Percentiles rank a stretch among this genome's conserved stretches.
These are phyloP conservation scores for Phasianus colchicus DNA, from an alignment of 2,113 vertebrate genomes.

Conservation along the genomic window DNA sequence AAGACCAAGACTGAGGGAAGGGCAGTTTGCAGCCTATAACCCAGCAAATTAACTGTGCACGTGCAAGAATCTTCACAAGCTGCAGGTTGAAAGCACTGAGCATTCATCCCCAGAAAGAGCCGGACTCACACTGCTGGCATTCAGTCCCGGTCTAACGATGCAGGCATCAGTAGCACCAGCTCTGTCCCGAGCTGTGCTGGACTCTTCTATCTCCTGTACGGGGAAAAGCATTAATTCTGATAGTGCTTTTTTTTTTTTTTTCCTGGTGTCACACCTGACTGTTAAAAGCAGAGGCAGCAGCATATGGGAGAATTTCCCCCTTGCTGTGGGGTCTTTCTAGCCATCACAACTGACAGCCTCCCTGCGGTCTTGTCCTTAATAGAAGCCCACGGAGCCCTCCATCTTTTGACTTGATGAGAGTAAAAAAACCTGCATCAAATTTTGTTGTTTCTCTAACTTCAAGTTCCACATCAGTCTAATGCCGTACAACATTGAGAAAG, in stretches of 20 bases:
- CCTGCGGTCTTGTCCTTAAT: neutral
- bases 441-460: neutral
- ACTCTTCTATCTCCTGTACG: slow-evolving; percentile 54
- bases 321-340: neutral
- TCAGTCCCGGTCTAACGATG: slow-evolving; percentile 35
- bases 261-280: neutral
- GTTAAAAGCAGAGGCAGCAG: neutral
- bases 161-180: neutral
- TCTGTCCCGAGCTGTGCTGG: neutral
- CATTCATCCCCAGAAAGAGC: neutral
- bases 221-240: neutral
- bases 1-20: neutral
- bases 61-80: neutral
- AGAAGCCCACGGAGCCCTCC: neutral
- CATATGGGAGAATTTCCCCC: neutral
- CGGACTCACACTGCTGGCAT: slow-evolving; percentile 60
- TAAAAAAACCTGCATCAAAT: neutral
- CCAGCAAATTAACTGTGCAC: neutral
- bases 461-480: neutral
- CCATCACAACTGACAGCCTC: neutral
- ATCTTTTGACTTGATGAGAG: neutral
- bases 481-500: neutral
- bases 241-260: neutral
- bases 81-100: neutral
- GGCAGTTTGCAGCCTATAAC: neutral